Evolutionary conservation across 2,113 vertebrate genomes (phyloP).

Genomic region (Heteronetta atricapilla): DNA sequence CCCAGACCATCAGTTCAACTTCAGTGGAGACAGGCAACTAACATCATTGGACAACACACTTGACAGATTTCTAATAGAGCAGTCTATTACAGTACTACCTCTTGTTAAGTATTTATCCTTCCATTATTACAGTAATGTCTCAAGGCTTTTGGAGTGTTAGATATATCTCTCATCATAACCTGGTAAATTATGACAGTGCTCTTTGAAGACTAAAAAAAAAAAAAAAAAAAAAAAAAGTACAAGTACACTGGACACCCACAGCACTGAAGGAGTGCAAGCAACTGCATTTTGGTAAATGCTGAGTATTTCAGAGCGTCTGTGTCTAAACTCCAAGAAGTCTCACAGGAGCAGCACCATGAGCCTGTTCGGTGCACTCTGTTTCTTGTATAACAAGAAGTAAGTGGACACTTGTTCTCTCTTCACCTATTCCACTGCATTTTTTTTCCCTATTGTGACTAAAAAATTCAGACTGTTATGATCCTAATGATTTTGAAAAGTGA

Average conservation of each 20-base stretch:
- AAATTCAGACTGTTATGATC: background rate
- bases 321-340: background rate
- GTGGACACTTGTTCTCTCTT: background rate
- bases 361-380: background rate
- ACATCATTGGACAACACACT: background rate
- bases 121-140: background rate
- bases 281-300: background rate
- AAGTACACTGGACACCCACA: background rate
- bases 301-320: background rate
- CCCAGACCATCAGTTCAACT: background rate
- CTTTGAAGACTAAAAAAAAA: background rate
- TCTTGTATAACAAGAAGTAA: background rate
- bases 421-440: background rate
- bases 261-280: background rate
- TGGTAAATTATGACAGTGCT: background rate
- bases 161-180: background rate
- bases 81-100: background rate
- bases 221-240: background rate
- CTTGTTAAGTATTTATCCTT: background rate
- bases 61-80: background rate
- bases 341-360: background rate
- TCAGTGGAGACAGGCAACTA: background rate
- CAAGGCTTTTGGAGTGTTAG: background rate
- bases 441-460: background rate
- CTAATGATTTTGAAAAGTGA: background rate